Conservation (phyloP, 2,888 invertebrate genomes). For the Tachina fera region DNA sequence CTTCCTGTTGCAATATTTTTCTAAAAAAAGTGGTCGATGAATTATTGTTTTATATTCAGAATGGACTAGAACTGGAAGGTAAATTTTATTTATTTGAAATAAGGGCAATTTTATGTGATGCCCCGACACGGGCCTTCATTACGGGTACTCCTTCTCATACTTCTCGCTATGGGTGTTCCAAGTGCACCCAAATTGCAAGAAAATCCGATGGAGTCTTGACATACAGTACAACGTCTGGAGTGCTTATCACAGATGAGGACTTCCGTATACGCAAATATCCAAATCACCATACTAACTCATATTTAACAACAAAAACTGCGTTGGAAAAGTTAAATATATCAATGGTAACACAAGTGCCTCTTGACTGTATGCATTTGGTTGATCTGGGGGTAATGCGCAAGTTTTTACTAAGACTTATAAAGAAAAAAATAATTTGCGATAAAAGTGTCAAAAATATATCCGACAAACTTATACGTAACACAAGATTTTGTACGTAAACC, state of each 20-base stretch:
- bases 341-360: conserved; percentile 1
- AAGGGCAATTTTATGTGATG: too few species aligned
- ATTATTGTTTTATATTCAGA: too few species aligned
- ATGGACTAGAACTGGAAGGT: too few species aligned
- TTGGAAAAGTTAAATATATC: conserved; percentile 48
- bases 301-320: conserved; percentile 31
- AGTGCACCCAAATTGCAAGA: too few species aligned
- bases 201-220: too few species aligned
- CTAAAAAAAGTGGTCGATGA: too few species aligned
- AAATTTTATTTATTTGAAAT: too few species aligned
- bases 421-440: conserved; percentile 40
- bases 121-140: neutral
- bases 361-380: conserved; percentile 26
- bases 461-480: conserved; percentile 37
- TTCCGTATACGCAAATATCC: conserved; percentile 46
- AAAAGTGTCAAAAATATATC: conserved; percentile 30
- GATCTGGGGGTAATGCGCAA: conserved; percentile 63
- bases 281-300: conserved; percentile 29
- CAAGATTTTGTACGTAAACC: conserved; percentile 41
- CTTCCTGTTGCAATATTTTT: too few species aligned
- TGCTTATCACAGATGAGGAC: conserved; percentile 49
- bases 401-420: conserved; percentile 44
- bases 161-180: neutral
- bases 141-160: conserved; percentile 1
- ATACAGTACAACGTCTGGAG: neutral